Base-by-base conservation (phyloP, 2,797 vertebrate species). In the Lagodon rhomboides region DNA sequence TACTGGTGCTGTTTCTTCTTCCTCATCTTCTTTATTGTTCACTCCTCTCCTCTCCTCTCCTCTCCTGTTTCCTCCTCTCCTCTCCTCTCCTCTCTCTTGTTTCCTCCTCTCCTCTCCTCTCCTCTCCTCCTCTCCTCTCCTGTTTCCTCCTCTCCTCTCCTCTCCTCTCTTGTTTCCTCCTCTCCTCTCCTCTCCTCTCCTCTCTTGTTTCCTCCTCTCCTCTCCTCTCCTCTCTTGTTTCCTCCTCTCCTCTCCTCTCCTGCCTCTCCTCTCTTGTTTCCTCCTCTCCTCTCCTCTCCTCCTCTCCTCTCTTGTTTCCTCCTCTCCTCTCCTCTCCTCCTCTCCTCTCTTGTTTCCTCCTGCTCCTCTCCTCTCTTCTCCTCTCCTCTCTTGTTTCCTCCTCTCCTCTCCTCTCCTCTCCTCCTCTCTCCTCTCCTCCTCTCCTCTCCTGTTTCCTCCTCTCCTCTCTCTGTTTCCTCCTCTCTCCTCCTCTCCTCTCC, bases 321-420 rank as follows among this genome's bases (percentile, higher is more conserved):
- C 22, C 16, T 18, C 27, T 3, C 10, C 16, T 4, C 30, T 10
- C 7, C 2, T 2, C 2, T 34, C 4, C 0, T 1, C 4, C 4
- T 9, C 1, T 38, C 3, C 3, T 60, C n/a, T n/a, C n/a, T n/a
- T n/a, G n/a, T n/a, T n/a, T n/a, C n/a, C 7, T 9, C 12, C 18
- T 43, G 5, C 17, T 23, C 17, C n/a, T 20, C 23, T 17, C 15
- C 12, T 16, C 23, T 25, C 25, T 12, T 13, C 13, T 10, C 10
- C 22, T 22, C 11, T 10, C 17, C 17, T 0, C n/a, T n/a, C n/a
- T n/a, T n/a, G n/a, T n/a, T n/a, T n/a, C n/a, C 3, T 25, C 23
- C 1, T 16, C 2, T 10, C 3, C 3, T 1, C 1, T 2, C 5
- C 20, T 16, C 5, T 3, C 0, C 4, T 27, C 27, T 4, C 4